Evolutionary conservation across 2,113 vertebrate species (phyloP).

Genomic region (Apteryx owenii): DNA sequence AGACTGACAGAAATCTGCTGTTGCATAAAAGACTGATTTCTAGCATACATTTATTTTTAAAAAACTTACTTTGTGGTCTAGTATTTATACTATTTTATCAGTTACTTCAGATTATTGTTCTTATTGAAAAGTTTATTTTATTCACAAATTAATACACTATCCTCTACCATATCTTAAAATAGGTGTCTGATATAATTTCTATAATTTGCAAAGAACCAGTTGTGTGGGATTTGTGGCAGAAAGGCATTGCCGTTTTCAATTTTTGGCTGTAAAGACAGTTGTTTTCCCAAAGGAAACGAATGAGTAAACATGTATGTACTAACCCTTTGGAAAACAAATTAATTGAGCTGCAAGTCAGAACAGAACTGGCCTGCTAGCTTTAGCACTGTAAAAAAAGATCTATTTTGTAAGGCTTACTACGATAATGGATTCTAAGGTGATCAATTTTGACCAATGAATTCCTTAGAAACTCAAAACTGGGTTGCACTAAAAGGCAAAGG

Average conservation of each 20-base stretch:
- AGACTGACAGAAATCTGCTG: background rate
- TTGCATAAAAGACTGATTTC: background rate
- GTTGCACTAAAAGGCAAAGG: conserved; percentile 4
- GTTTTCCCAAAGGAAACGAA: background rate
- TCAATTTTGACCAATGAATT: conserved; percentile 51
- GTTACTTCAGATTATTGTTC: background rate
- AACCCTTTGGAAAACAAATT: background rate
- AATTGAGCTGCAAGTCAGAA: background rate
- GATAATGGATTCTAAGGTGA: conserved; percentile 18
- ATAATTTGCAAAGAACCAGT: background rate
- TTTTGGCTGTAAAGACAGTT: background rate
- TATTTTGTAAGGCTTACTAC: conserved; percentile 20
- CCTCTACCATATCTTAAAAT: background rate
- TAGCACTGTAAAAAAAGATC: background rate
- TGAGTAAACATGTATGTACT: background rate
- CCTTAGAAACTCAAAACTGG: conserved; percentile 24
- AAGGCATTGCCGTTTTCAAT: background rate
- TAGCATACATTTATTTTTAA: background rate
- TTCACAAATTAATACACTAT: background rate
- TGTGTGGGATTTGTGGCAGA: background rate
- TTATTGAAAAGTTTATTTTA: background rate
- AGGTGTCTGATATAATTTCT: background rate
- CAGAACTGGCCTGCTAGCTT: background rate
- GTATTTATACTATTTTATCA: background rate
- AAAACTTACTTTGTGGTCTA: background rate